Evolutionary conservation across 2,888 invertebrate genomes (phyloP).

Genomic region (Eugnorisma glareosa): DNA sequence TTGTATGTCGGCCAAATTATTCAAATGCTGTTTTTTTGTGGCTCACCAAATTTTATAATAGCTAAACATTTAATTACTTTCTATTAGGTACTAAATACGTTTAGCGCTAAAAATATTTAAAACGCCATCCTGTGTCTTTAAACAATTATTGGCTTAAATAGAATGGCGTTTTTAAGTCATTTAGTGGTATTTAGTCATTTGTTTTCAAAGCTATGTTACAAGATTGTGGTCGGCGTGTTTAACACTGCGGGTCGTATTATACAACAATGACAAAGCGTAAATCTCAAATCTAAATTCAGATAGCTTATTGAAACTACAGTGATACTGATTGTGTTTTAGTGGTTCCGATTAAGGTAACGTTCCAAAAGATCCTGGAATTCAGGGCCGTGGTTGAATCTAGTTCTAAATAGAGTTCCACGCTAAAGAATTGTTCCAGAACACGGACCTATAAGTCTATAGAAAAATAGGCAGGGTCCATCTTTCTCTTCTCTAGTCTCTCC

Average conservation of each 20-base stretch:
- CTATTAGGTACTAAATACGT: neutral
- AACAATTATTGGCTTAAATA: neutral
- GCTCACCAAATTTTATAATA: too few relatives aligned
- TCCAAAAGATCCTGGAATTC: neutral
- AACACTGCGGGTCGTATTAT: slow-evolving; percentile 1
- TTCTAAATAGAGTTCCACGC: neutral
- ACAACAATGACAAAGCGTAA: neutral
- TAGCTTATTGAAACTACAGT: neutral
- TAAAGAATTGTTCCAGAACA: slow-evolving; percentile 1
- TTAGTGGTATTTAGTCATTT: neutral
- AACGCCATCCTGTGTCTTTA: too few relatives aligned
- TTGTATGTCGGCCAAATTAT: too few relatives aligned
- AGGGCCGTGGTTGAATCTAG: neutral
- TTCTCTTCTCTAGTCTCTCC: slow-evolving; percentile 30
- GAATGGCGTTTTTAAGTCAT: neutral
- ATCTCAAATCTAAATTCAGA: slow-evolving; percentile 5
- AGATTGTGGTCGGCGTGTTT: too few relatives aligned
- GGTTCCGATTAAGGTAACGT: neutral
- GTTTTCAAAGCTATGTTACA: neutral
- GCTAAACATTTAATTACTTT: too few relatives aligned
- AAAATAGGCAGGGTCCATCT: neutral
- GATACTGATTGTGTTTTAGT: neutral
- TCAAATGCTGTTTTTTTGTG: too few relatives aligned
- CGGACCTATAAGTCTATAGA: neutral
- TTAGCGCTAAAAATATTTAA: neutral